phyloP scores from a whole-genome alignment of 2,888 invertebrate genomes.

The Aplocera efformata region DNA sequence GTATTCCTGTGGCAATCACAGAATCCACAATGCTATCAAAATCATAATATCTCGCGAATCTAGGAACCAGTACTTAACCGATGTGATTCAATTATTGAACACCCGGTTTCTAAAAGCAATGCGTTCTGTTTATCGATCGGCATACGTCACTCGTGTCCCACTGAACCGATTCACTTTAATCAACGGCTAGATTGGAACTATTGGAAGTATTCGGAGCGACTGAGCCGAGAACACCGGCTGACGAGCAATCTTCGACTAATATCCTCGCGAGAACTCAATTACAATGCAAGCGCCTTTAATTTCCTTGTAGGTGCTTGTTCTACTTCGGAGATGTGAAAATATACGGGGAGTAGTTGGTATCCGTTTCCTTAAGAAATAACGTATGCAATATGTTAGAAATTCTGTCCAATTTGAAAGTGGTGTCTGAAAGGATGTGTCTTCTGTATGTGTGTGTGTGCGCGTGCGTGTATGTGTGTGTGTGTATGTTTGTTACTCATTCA shows the following conservation, averaged over 20 bases:
- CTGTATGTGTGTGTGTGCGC: too few species aligned
- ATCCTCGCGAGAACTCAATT: constrained; percentile 75
- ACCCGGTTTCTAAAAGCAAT: background rate
- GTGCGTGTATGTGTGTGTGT: too few species aligned
- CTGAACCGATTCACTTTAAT: constrained; percentile 75
- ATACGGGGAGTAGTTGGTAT: background rate
- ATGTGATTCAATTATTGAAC: too few species aligned
- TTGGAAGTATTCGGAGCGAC: constrained; percentile 66
- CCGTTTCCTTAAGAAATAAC: too few species aligned
- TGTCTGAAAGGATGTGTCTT: too few species aligned
- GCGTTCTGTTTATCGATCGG: constrained; percentile 32
- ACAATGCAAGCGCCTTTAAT: constrained; percentile 64
- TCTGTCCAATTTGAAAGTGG: too few species aligned
- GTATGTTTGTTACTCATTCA: too few species aligned
- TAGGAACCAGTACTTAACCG: too few species aligned
- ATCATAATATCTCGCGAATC: too few species aligned
- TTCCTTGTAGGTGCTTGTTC: constrained; percentile 49
- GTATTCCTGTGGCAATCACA: too few species aligned
- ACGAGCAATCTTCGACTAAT: constrained; percentile 78
- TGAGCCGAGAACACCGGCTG: constrained; percentile 65
- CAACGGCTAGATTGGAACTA: constrained; percentile 65
- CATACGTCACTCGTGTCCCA: constrained; percentile 54
- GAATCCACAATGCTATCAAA: too few species aligned
- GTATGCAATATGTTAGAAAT: too few species aligned
- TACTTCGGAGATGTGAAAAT: constrained; percentile 9